Conservation (phyloP, 2,113 vertebrate species). For the Bostrychus sinensis region DNA sequence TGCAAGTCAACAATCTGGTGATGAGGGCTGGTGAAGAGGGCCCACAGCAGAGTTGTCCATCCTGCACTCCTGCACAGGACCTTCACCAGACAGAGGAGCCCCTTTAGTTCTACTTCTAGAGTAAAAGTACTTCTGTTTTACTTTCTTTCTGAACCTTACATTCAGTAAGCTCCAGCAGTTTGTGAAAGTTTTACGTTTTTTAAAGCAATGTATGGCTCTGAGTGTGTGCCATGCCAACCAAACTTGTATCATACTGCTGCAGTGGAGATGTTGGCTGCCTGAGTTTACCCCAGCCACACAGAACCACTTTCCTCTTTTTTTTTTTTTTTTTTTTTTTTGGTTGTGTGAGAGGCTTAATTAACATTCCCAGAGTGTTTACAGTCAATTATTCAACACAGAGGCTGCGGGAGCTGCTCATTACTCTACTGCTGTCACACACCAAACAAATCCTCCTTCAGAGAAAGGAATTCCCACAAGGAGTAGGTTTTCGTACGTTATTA, state of each 20-base stretch:
- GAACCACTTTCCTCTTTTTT: constrained; percentile 61
- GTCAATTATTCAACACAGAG: constrained; percentile 76
- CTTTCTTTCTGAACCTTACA: too few species aligned
- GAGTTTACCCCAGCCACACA: constrained; percentile 52
- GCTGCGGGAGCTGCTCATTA: constrained; percentile 70
- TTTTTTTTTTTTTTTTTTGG: constrained; percentile 50
- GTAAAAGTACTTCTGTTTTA: not conserved
- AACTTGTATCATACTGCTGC: not conserved
- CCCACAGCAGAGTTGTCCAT: too few species aligned
- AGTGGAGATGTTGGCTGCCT: constrained; percentile 17
- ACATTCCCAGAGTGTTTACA: constrained; percentile 79
- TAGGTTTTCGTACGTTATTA: constrained; percentile 6
- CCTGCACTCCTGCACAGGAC: too few species aligned
- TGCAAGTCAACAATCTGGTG: too few species aligned
- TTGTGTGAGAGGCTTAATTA: constrained; percentile 77
- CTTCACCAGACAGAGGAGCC: not conserved
- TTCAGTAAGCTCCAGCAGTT: too few species aligned
- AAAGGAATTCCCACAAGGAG: constrained; percentile 15
- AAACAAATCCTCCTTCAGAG: constrained; percentile 64
- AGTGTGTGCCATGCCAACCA: too few species aligned
- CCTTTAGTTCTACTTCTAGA: not conserved
- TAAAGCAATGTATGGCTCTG: too few species aligned
- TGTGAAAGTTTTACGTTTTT: too few species aligned
- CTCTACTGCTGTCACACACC: constrained; percentile 61
- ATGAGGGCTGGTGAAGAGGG: too few species aligned